phyloP scores from a whole-genome alignment of 2,113 vertebrate genomes.

The Nematolebias whitei region DNA sequence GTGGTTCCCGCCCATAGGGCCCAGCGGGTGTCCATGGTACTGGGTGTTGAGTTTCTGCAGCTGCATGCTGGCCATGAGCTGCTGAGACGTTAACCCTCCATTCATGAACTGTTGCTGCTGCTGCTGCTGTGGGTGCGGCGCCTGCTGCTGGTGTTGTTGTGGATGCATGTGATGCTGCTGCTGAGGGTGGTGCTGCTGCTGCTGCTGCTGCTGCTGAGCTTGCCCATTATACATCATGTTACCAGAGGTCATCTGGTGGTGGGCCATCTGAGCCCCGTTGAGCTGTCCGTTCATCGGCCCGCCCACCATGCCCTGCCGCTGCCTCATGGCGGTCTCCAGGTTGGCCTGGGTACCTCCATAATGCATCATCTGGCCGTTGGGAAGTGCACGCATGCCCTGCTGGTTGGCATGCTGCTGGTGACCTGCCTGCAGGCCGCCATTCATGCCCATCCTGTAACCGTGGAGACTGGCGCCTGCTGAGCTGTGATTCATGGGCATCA shows the following conservation, averaged over 20 bases:
- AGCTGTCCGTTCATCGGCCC: slow-evolving; percentile 84
- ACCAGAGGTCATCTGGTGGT: slow-evolving; percentile 77
- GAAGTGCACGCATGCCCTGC: slow-evolving; percentile 81
- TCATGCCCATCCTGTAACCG: slow-evolving; percentile 87
- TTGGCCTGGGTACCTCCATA: slow-evolving; percentile 82
- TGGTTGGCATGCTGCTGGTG: slow-evolving; percentile 85
- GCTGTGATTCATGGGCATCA: slow-evolving; percentile 92
- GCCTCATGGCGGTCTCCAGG: slow-evolving; percentile 85
- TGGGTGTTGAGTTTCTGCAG: slow-evolving; percentile 92
- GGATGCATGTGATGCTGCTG: slow-evolving; percentile 73
- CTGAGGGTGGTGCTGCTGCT: slow-evolving; percentile 71
- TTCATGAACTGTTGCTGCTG: slow-evolving; percentile 86
- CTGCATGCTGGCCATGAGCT: slow-evolving; percentile 92
- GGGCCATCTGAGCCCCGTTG: slow-evolving; percentile 83
- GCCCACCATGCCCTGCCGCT: slow-evolving; percentile 79
- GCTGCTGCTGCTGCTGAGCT: slow-evolving; percentile 73
- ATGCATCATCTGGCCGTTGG: slow-evolving; percentile 85
- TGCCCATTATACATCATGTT: slow-evolving; percentile 84
- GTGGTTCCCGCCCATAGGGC: slow-evolving; percentile 81
- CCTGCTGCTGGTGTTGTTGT: slow-evolving; percentile 59
- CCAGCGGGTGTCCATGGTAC: slow-evolving; percentile 88
- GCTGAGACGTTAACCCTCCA: slow-evolving; percentile 85
- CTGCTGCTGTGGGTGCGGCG: slow-evolving; percentile 78
- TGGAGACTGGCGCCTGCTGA: slow-evolving; percentile 82
- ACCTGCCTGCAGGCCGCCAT: slow-evolving; percentile 78